These are phyloP conservation scores for Drosophila tristis DNA, from an alignment of 1,140 invertebrate species.

Conservation along the genomic window DNA sequence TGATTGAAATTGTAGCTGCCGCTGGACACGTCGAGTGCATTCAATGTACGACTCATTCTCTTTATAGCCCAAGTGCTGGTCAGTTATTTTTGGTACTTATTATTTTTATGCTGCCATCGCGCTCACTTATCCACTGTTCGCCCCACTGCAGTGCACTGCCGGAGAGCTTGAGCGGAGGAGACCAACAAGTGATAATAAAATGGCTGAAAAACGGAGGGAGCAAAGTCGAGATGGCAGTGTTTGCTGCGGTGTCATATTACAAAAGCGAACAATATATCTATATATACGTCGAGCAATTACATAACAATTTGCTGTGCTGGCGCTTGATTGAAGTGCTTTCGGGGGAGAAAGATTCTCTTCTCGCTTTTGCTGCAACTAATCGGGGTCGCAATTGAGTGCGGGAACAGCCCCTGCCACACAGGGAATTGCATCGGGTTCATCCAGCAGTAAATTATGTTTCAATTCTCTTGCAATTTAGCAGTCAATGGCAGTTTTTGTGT, in stretches of 20 bases:
- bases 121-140: neutral
- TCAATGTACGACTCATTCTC: conserved; percentile 49
- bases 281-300: conserved; percentile 46
- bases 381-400: conserved; percentile 18
- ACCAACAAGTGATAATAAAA: conserved; percentile 63
- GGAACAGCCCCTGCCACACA: conserved; percentile 19
- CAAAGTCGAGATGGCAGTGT: neutral
- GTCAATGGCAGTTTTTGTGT: conserved; percentile 33
- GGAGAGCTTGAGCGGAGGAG: conserved; percentile 5
- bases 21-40: conserved; percentile 60
- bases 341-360: conserved; percentile 2
- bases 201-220: conserved; percentile 19
- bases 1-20: conserved; percentile 69
- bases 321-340: conserved; percentile 5
- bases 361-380: conserved; percentile 38
- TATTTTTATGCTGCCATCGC: conserved; percentile 54
- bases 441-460: conserved; percentile 11
- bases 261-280: conserved; percentile 27
- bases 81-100: conserved; percentile 70
- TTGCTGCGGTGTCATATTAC: conserved; percentile 14
- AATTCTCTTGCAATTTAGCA: conserved; percentile 18
- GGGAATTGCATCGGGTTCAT: conserved; percentile 23
- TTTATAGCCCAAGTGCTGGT: conserved; percentile 51
- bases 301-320: conserved; percentile 52
- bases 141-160: neutral